Evolutionary conservation across 2,113 vertebrate genomes (phyloP).

Genomic region (Apteryx mantelli): DNA sequence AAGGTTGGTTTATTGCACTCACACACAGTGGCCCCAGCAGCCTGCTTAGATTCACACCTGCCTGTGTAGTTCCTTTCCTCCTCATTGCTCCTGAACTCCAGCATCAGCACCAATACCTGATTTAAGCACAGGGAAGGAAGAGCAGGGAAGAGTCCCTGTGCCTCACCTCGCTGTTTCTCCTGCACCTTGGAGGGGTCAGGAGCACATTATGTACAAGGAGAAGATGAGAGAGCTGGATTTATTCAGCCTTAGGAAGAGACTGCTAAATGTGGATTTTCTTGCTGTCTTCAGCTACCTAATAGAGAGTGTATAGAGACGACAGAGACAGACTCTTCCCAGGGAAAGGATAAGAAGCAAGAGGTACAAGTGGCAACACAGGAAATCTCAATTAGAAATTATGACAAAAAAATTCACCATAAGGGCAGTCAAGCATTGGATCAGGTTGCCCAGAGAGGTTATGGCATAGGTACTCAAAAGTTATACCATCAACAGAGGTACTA

Average conservation of each 20-base stretch:
- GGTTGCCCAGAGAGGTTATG: neutral
- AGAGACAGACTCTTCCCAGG: neutral
- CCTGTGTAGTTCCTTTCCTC: neutral
- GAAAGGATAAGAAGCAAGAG: neutral
- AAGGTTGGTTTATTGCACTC: neutral
- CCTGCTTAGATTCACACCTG: neutral
- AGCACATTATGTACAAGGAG: neutral
- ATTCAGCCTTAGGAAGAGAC: neutral
- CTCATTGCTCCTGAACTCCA: neutral
- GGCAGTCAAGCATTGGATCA: neutral
- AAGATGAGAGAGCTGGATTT: neutral
- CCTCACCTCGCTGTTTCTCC: neutral
- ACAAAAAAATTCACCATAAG: neutral
- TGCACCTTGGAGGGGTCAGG: neutral
- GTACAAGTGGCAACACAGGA: neutral
- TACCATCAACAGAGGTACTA: neutral
- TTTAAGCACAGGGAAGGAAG: neutral
- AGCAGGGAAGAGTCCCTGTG: neutral
- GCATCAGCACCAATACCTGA: neutral
- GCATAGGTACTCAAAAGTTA: neutral
- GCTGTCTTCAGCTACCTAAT: neutral
- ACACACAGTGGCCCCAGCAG: neutral
- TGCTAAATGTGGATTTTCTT: neutral
- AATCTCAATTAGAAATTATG: neutral
- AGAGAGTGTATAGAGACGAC: neutral